A percentile compares a stretch with the other conserved stretches of the same genome.
Conservation (phyloP, 2,797 vertebrate species). For the Gallirallus australis region DNA sequence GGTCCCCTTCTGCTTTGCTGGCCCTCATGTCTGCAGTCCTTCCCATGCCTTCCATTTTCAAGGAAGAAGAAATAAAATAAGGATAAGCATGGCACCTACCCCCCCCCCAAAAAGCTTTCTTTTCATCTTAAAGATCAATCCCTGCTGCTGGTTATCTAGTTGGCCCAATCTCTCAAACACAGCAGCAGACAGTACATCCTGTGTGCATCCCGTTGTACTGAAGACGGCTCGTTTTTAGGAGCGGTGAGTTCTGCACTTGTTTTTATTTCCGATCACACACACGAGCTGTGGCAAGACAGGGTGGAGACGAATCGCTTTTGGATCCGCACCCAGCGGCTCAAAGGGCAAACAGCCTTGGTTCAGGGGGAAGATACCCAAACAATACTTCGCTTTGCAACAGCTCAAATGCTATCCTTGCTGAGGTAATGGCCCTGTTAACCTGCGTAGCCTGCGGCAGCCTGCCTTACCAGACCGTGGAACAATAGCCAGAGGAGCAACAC, state of each 20-base stretch:
- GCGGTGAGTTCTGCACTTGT: background rate
- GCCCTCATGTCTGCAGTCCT: background rate
- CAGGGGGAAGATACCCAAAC: background rate
- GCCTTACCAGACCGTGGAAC: background rate
- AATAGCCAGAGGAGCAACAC: background rate
- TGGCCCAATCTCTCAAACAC: background rate
- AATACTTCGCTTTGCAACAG: background rate
- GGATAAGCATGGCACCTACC: background rate
- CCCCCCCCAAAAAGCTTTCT: background rate
- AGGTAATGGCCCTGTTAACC: constrained; percentile 18
- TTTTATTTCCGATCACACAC: background rate
- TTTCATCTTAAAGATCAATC: background rate
- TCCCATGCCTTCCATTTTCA: background rate
- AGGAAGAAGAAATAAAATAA: background rate
- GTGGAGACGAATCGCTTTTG: background rate
- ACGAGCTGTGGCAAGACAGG: background rate
- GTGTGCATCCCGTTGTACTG: background rate
- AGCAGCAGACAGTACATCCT: background rate
- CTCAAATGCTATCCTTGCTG: constrained; percentile 19
- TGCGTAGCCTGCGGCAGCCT: background rate
- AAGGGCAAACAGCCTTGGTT: background rate
- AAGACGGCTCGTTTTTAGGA: background rate
- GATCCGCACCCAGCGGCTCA: background rate
- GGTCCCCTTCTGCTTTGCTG: background rate
- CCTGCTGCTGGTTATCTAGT: background rate